Evolutionary conservation across 2,797 vertebrate genomes (phyloP).

Genomic region (Lagocephalus sceleratus): DNA sequence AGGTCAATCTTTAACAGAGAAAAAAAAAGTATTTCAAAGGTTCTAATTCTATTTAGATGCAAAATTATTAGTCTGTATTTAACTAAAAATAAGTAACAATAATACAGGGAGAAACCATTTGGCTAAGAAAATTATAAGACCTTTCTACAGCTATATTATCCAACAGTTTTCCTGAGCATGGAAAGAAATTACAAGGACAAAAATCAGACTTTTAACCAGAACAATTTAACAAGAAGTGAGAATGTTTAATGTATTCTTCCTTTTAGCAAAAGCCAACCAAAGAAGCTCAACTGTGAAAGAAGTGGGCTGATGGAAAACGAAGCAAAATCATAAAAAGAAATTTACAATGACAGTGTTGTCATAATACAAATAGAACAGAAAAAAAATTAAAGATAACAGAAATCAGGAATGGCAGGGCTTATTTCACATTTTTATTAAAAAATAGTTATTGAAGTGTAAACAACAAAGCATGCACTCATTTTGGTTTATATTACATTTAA

Average conservation of each 20-base stretch:
- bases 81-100: constrained; percentile 14
- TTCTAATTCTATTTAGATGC: constrained; percentile 11
- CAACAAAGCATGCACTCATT: constrained; percentile 95
- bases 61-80: constrained; percentile 1
- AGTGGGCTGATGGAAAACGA: constrained; percentile 27
- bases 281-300: constrained; percentile 21
- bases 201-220: constrained; percentile 11
- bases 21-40: constrained; percentile 11
- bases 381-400: constrained; percentile 37
- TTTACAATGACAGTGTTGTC: constrained; percentile 35
- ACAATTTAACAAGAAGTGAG: constrained; percentile 25
- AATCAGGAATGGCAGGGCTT: constrained; percentile 59
- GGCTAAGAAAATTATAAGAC: constrained; percentile 7
- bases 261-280: constrained; percentile 86
- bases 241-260: constrained; percentile 63
- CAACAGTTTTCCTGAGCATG: not conserved
- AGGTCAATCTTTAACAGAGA: constrained; percentile 43
- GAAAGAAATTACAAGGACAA: constrained; percentile 12
- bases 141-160: constrained; percentile 15
- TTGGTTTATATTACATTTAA: constrained; percentile 77
- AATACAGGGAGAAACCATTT: constrained; percentile 12
- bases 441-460: constrained; percentile 77
- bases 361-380: constrained; percentile 38
- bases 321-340: not conserved
- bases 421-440: constrained; percentile 68